Evolutionary conservation across 2,888 invertebrate species (phyloP).

Genomic region (Machimus rusticus): DNA sequence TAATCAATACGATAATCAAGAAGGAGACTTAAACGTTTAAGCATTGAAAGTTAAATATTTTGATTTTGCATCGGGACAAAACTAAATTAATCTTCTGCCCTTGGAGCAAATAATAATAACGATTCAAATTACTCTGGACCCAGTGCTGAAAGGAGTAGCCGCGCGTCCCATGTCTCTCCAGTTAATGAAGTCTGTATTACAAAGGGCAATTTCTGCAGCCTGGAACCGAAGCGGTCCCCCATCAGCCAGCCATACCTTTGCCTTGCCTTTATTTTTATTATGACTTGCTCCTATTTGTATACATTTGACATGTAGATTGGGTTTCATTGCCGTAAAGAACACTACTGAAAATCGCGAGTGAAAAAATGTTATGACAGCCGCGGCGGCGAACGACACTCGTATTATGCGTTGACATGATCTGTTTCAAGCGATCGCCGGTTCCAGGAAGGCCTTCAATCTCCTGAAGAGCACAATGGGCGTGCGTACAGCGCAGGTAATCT

Average conservation of each 20-base stretch:
- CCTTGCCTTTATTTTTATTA: conserved; percentile 21
- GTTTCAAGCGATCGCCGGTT: background rate
- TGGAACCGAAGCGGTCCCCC: background rate
- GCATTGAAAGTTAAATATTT: background rate
- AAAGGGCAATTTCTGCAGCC: background rate
- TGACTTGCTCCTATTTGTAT: conserved; percentile 31
- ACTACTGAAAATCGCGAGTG: conserved; percentile 2
- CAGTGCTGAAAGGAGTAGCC: background rate
- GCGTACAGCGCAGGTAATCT: background rate
- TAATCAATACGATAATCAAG: background rate
- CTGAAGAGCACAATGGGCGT: background rate
- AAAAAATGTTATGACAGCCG: conserved; percentile 22
- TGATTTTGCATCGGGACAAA: background rate
- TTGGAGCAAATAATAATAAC: background rate
- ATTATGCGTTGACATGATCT: conserved; percentile 34
- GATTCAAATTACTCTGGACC: background rate
- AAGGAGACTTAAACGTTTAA: background rate
- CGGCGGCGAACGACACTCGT: background rate
- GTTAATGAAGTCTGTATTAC: background rate
- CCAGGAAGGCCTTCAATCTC: conserved; percentile 8
- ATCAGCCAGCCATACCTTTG: background rate
- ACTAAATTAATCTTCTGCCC: conserved; percentile 11
- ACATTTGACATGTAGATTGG: conserved; percentile 24
- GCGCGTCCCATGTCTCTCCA: background rate
- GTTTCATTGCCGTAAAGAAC: background rate